These are phyloP conservation scores for Gymnosoma rotundatum DNA, from an alignment of 2,888 invertebrate genomes.

Conservation along the genomic window DNA sequence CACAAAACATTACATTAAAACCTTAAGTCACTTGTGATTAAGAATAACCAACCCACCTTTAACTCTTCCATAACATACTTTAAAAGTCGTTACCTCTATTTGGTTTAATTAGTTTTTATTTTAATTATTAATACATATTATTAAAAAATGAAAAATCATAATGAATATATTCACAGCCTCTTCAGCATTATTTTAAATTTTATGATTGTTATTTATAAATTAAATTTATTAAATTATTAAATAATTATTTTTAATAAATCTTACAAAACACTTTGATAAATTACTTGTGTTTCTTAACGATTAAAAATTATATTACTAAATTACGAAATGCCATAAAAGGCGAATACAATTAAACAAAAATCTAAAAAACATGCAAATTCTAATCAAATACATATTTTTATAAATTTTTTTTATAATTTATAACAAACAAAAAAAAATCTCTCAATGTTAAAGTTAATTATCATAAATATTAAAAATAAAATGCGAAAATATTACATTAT, in stretches of 20 bases:
- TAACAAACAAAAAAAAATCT: slow-evolving; percentile 22
- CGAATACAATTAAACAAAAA: slow-evolving; percentile 40
- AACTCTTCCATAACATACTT: too few relatives aligned
- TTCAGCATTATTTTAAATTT: slow-evolving; percentile 73
- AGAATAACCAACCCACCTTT: too few relatives aligned
- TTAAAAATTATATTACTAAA: slow-evolving; percentile 33
- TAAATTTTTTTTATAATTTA: slow-evolving; percentile 20
- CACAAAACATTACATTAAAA: too few relatives aligned
- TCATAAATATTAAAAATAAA: slow-evolving; percentile 40
- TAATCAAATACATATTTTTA: too few relatives aligned
- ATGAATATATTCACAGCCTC: slow-evolving; percentile 79
- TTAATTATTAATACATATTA: slow-evolving; percentile 64
- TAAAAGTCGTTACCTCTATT: neutral
- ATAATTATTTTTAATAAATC: slow-evolving; percentile 15
- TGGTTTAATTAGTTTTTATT: slow-evolving; percentile 31
- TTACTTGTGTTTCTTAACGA: slow-evolving; percentile 50
- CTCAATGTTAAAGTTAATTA: slow-evolving; percentile 64
- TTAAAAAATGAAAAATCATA: slow-evolving; percentile 32
- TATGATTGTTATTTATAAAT: slow-evolving; percentile 28
- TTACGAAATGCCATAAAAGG: slow-evolving; percentile 45
- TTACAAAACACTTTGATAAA: slow-evolving; percentile 59
- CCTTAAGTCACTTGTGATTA: too few relatives aligned
- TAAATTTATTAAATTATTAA: slow-evolving; percentile 38
- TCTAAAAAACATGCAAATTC: slow-evolving; percentile 48
- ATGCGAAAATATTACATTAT: slow-evolving; percentile 19